Percentiles rank a stretch among this genome's conserved stretches.
These are phyloP conservation scores for Acromyrmex charruanus DNA, from an alignment of 1,140 invertebrate species.

Conservation along the genomic window DNA sequence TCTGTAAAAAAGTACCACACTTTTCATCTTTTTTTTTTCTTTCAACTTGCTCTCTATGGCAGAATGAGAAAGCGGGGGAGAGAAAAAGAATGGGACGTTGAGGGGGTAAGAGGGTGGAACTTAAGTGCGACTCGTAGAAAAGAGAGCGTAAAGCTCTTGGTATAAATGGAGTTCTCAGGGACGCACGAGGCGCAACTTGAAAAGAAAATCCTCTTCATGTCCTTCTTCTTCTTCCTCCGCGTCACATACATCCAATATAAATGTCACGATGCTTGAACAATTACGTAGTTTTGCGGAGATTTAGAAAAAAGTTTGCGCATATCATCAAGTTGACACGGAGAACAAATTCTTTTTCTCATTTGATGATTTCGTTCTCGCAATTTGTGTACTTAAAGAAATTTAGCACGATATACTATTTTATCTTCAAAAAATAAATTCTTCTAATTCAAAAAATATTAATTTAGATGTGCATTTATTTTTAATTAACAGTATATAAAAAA, in stretches of 20 bases:
- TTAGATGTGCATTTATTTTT: neutral
- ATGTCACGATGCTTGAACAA: conserved; percentile 35
- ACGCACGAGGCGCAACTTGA: conserved; percentile 58
- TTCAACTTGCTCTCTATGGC: conserved; percentile 39
- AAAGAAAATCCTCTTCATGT: conserved; percentile 67
- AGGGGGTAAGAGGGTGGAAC: conserved; percentile 24
- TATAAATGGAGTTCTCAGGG: conserved; percentile 75
- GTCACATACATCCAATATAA: conserved; percentile 52
- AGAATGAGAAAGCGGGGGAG: conserved; percentile 21
- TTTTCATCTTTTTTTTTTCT: conserved; percentile 52
- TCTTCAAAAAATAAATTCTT: too few relatives aligned
- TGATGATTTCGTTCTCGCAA: neutral
- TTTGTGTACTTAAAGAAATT: neutral
- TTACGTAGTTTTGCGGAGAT: conserved; percentile 37
- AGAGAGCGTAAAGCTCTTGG: conserved; percentile 68
- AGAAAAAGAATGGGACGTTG: conserved; percentile 40
- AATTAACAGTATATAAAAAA: neutral
- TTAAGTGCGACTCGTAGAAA: conserved; percentile 66
- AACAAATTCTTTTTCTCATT: neutral
- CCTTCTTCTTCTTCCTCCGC: conserved; percentile 63
- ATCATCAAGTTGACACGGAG: neutral
- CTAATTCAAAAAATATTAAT: neutral
- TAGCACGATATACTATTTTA: neutral
- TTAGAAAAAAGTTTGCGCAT: neutral
- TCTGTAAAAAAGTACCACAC: conserved; percentile 59